These are phyloP conservation scores for Indicator indicator DNA, from an alignment of 2,113 vertebrate species.

Conservation along the genomic window DNA sequence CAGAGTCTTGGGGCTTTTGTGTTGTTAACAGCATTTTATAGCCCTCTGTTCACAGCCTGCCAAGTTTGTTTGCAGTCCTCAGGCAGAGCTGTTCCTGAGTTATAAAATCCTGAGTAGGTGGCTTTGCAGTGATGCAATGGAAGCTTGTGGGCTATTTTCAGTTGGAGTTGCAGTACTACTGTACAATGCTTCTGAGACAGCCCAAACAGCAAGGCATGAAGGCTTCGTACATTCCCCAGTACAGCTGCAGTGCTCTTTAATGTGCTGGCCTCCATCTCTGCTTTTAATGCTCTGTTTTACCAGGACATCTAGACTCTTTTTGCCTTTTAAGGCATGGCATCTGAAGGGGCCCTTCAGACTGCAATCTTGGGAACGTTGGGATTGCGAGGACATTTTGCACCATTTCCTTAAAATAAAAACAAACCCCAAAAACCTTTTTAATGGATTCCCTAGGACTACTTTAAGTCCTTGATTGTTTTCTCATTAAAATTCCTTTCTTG, in stretches of 20 bases:
- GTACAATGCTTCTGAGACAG: background rate
- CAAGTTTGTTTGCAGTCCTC: background rate
- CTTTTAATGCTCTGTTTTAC: constrained; percentile 24
- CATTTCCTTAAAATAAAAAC: constrained; percentile 50
- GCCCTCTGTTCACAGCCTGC: background rate
- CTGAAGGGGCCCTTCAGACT: constrained; percentile 43
- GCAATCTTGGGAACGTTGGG: constrained; percentile 34
- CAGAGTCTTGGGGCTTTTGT: background rate
- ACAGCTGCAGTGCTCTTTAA: background rate
- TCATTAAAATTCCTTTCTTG: constrained; percentile 61
- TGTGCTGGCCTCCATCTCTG: background rate
- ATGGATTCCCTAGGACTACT: background rate
- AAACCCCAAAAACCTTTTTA: background rate
- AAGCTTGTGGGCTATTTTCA: background rate
- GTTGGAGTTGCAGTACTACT: background rate
- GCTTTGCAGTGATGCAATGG: background rate
- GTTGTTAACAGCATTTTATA: background rate
- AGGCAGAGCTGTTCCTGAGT: background rate
- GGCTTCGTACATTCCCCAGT: background rate
- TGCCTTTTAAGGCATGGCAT: constrained; percentile 74
- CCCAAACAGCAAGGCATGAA: background rate
- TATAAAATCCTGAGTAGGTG: background rate
- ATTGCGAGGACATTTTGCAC: constrained; percentile 44
- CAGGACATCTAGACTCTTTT: constrained; percentile 41
- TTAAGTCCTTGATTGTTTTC: constrained; percentile 7